Base-by-base conservation (phyloP, 2,888 invertebrate species). In the Cataglyphis altisquamis region DNA sequence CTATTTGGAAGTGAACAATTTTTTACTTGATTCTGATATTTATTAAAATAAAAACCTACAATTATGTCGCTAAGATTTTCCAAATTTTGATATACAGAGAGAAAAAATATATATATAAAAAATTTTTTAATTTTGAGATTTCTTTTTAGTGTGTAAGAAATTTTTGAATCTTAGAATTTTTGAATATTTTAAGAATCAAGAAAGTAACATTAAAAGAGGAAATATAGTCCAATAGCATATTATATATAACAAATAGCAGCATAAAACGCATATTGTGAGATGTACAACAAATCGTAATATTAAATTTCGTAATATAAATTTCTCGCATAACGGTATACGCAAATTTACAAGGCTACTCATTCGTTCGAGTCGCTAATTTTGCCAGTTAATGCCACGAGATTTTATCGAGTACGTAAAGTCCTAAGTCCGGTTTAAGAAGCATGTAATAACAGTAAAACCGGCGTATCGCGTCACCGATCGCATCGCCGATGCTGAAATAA, bases 381-480 rank as follows among this genome's bases (percentile, higher is more conserved):
- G 41, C n/a, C 63, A 41, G 70, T 81, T 81, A 83, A 83, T 82
- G 82, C 66, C 74, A 62, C 57, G 4, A 73, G 86, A 87, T 89
- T 85, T 84, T 85, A 87, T 89, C 89, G 68, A 29, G 15, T 57
- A 32, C 70, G 84, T 81, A 82, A 75, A 75, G 60, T 80, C 72
- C 72, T 29, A 64, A 39, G 67, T 57, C 32, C n/a, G 25, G 45
- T 29, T 62, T 48, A 64, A 77, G 84, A 68, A 57, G 64, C 82
- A 75, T 57, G 85, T 82, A 85, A 88, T 85, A 89, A 84, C 85
- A 83, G 84, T 87, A 85, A 87, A 87, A 86, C 63, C 81, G 67
- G 81, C 68, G 41, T 84, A 88, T 82, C 90, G 85, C 83, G 72
- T 57, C 72, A 72, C 72, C 57, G 72, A 72, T 72, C 86, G 78